Base-by-base conservation (phyloP, 2,113 vertebrate genomes). In the Psittacula cyanocephala region DNA sequence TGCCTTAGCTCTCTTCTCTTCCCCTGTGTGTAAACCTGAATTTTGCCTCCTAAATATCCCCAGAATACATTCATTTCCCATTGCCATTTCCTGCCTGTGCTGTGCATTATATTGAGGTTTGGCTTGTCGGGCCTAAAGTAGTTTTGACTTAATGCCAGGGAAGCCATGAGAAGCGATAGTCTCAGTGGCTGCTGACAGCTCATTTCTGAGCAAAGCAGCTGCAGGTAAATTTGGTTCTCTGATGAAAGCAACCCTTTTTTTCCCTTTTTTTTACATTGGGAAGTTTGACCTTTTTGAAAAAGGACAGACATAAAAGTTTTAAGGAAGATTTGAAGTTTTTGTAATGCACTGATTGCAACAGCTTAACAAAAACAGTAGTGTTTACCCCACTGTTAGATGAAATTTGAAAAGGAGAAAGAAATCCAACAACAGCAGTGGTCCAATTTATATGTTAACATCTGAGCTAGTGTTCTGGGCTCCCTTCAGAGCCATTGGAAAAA, bases 91-190 rank as follows among this genome's bases (percentile, higher is more conserved):
- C 89, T 93, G 87, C 64, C 78, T 72, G 70, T 75, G 81, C 76
- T 88, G 2, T 46, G 35, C 57, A 13, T 88, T 88, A 50, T 81
- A 67, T n/a, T 93, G 72, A 91, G 55, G 39, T 70, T 91, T 88
- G 76, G 50, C 11, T 91, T 14, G 4, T 39, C 79, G 72, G 86
- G 89, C 33, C 89, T 86, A 24, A 39, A 39, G 29, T 18, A 81
- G 50, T 81, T 81, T 95, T 95, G 95, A 75, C 89, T 84, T 83
- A n/a, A 39, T 91, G 89, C 89, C 95, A 95, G 39, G 39, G 57
- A 95, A 93, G 91, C 82, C 79, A 59, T 68, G 77, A 90, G 86
- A 86, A 91, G 83, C 1, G 8, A 59, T 3, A 17, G 25, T 77
- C 86, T 84, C 2, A 7, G 77, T 81, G 83, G 43, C 86, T 91